Evolutionary conservation across 2,888 invertebrate genomes (phyloP).

Genomic region (Polyommatus iphigenia): DNA sequence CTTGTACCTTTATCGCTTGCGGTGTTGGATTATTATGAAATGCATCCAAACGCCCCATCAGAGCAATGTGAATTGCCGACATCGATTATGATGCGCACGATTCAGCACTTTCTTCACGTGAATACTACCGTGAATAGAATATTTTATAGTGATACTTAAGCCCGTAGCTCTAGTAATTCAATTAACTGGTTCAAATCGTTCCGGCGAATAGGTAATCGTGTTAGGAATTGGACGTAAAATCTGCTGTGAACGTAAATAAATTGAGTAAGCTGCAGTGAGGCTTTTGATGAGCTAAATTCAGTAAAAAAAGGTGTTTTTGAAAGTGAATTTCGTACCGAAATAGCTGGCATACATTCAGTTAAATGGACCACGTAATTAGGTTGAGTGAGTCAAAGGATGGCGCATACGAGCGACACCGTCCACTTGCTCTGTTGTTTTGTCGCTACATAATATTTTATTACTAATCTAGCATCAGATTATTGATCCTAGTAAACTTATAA

Average conservation of each 20-base stretch:
- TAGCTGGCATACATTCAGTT: slow-evolving; percentile 19
- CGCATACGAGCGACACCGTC: background rate
- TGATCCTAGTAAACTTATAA: too few relatives aligned
- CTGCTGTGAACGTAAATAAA: background rate
- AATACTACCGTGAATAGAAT: too few relatives aligned
- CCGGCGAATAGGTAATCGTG: background rate
- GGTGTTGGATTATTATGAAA: too few relatives aligned
- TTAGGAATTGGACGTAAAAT: slow-evolving; percentile 3
- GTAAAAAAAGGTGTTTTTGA: slow-evolving; percentile 1
- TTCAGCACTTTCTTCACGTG: too few relatives aligned
- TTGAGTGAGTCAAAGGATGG: background rate
- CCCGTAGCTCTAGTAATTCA: background rate
- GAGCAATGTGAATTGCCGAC: too few relatives aligned
- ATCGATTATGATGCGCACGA: too few relatives aligned
- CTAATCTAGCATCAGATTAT: too few relatives aligned
- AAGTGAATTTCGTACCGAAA: slow-evolving; percentile 8
- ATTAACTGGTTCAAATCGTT: background rate
- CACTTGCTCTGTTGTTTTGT: background rate
- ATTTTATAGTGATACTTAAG: background rate
- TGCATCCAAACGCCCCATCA: too few relatives aligned
- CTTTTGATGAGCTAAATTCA: background rate
- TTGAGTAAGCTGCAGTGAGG: background rate
- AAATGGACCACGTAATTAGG: slow-evolving; percentile 29
- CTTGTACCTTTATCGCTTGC: too few relatives aligned
- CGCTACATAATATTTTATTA: background rate